phyloP scores from a whole-genome alignment of 2,888 invertebrate genomes.

The Leptopilina myrica region DNA sequence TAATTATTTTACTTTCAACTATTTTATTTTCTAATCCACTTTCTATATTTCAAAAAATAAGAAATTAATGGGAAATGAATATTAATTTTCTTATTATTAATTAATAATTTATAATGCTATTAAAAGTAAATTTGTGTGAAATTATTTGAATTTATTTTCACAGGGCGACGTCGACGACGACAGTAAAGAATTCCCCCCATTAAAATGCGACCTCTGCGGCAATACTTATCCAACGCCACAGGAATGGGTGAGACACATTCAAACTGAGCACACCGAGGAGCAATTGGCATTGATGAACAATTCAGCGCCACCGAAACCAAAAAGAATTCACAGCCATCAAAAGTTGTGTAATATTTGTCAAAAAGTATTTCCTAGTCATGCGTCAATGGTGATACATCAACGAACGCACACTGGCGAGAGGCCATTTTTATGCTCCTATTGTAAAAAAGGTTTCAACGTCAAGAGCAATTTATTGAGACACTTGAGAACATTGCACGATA shows the following conservation, averaged over 20 bases:
- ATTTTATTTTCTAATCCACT: no score
- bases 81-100: no score
- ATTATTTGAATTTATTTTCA: no score
- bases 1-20: no score
- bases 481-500: conserved; percentile 86
- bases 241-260: conserved; percentile 92
- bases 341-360: conserved; percentile 82
- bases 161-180: conserved; percentile 84
- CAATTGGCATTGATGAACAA: conserved; percentile 88
- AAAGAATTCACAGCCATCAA: conserved; percentile 74
- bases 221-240: conserved; percentile 86
- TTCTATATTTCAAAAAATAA: no score
- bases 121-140: no score
- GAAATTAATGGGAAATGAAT: no score
- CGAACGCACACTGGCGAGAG: conserved; percentile 87
- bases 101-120: no score
- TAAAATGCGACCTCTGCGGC: conserved; percentile 88
- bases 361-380: conserved; percentile 87
- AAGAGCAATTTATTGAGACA: conserved; percentile 87
- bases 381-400: conserved; percentile 87
- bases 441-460: conserved; percentile 88
- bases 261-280: conserved; percentile 88
- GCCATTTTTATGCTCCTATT: conserved; percentile 85
- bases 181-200: conserved; percentile 83
- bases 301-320: conserved; percentile 81